Evolutionary conservation across 2,797 vertebrate species (phyloP).

Genomic region (Macrochelys suwanniensis): DNA sequence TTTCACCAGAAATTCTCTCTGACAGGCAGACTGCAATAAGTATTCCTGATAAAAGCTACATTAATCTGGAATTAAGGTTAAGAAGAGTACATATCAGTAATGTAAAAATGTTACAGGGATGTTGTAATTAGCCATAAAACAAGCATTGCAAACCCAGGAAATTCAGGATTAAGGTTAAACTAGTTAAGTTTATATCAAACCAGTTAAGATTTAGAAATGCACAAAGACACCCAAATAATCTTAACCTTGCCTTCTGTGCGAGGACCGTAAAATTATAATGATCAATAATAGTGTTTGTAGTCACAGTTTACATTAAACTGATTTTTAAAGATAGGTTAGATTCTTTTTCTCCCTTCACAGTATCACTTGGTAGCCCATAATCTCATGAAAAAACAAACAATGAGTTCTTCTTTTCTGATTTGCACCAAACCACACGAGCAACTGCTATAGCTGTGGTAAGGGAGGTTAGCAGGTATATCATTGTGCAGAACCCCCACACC

Average conservation of each 20-base stretch:
- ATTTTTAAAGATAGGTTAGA: not conserved
- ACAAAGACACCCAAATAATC: not conserved
- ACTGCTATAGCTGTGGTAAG: not conserved
- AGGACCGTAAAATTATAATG: slow-evolving; percentile 9
- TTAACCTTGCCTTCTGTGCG: not conserved
- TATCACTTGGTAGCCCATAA: not conserved
- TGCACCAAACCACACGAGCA: not conserved
- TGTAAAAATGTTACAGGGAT: slow-evolving; percentile 9
- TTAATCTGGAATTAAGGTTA: not conserved
- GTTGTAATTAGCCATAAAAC: slow-evolving; percentile 46
- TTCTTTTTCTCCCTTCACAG: not conserved
- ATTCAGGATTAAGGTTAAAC: not conserved
- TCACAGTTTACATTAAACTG: not conserved
- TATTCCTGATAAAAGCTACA: slow-evolving; percentile 29
- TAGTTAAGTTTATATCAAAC: not conserved
- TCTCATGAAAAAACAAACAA: not conserved
- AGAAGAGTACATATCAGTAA: slow-evolving; percentile 16
- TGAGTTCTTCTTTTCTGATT: not conserved
- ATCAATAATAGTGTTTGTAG: not conserved
- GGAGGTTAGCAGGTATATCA: rapidly evolving
- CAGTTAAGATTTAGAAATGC: slow-evolving; percentile 31
- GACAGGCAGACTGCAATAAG: not conserved
- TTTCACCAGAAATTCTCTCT: slow-evolving; percentile 44
- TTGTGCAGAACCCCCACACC: not conserved
- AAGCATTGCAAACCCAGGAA: not conserved